These are phyloP conservation scores for Gonioctena quinquepunctata DNA, from an alignment of 1,140 invertebrate species.

Conservation along the genomic window DNA sequence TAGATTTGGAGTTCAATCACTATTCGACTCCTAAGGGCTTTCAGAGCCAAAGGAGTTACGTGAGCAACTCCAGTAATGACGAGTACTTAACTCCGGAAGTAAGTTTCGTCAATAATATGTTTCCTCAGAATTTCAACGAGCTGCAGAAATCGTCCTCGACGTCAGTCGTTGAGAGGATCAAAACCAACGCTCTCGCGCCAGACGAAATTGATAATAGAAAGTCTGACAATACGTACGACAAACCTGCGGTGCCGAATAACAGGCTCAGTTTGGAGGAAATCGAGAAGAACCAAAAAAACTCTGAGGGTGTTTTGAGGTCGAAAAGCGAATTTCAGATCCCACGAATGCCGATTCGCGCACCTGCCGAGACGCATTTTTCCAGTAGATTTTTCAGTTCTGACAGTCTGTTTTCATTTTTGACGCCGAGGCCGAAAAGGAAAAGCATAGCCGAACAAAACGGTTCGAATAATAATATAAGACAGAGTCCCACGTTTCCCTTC, in stretches of 20 bases:
- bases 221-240: constrained; percentile 16
- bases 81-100: constrained; percentile 43
- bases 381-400: constrained; percentile 40
- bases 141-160: constrained; percentile 46
- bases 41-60: constrained; percentile 31
- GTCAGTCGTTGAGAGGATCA: constrained; percentile 33
- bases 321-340: constrained; percentile 53
- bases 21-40: constrained; percentile 19
- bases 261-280: not conserved
- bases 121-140: constrained; percentile 40
- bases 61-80: constrained; percentile 35
- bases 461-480: constrained; percentile 15
- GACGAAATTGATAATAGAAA: constrained; percentile 3
- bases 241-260: constrained; percentile 4
- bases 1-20: not conserved
- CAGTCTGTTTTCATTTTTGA: constrained; percentile 47
- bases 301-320: constrained; percentile 45
- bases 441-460: constrained; percentile 35
- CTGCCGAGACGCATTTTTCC: constrained; percentile 25
- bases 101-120: constrained; percentile 30
- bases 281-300: constrained; percentile 4
- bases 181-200: not conserved
- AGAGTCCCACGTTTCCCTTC: constrained; percentile 20
- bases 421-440: constrained; percentile 45
- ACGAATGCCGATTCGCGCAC: constrained; percentile 20